Percentiles rank a stretch among this genome's conserved stretches.
Conservation (phyloP, 2,888 invertebrate genomes). For the Dasysyrphus tricinctus region DNA sequence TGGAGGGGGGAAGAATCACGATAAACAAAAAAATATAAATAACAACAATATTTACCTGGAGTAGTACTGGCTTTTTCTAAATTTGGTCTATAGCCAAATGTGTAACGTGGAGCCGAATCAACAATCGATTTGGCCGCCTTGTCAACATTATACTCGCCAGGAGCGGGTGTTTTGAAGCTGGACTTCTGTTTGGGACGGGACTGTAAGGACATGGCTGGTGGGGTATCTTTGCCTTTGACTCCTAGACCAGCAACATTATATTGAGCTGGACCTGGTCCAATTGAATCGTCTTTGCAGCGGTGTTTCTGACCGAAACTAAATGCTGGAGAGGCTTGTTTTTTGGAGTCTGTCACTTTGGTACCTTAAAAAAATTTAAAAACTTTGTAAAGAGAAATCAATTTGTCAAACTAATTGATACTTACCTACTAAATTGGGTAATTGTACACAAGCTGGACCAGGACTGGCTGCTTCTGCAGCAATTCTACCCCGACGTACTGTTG, state of each 20-base stretch:
- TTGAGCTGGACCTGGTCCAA: conserved; percentile 94
- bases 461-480: conserved; percentile 94
- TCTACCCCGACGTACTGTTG: conserved; percentile 93
- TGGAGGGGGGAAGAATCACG: conserved; percentile 40
- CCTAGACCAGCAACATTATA: conserved; percentile 94
- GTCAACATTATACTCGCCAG: conserved; percentile 94
- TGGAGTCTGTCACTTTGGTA: conserved; percentile 90
- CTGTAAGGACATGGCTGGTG: conserved; percentile 91
- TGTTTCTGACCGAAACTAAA: conserved; percentile 90
- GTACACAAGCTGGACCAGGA: conserved; percentile 94
- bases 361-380: conserved; percentile 83
- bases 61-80: conserved; percentile 86
- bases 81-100: conserved; percentile 89
- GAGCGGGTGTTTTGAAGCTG: conserved; percentile 89
- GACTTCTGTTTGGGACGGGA: conserved; percentile 85
- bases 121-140: conserved; percentile 85
- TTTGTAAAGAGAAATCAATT: too few relatives aligned
- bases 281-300: conserved; percentile 85
- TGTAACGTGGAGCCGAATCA: conserved; percentile 87
- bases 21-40: conserved; percentile 68
- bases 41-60: conserved; percentile 85
- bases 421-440: conserved; percentile 92
- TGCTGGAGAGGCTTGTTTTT: conserved; percentile 90
- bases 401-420: conserved; percentile 76
- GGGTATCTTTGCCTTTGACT: conserved; percentile 91